Evolutionary conservation across 2,888 invertebrate genomes (phyloP), one percentile per base, ranked within the genome.

Genomic region (Lepidonotus clava): DNA sequence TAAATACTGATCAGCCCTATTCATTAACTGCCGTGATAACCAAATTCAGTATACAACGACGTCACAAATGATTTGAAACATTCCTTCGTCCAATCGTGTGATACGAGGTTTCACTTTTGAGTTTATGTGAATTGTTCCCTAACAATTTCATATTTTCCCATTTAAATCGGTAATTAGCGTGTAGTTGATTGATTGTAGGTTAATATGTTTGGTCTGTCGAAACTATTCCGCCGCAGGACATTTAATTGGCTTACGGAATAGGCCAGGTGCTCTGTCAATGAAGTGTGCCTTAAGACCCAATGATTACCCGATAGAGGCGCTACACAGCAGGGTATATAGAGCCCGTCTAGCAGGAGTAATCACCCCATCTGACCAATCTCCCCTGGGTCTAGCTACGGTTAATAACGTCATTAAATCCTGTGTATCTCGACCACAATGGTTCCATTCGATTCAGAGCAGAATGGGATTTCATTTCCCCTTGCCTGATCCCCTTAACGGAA

Each of bases 381-480:
- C 61, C 61, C 11, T 4, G 28, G 61, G 61, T 61, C 14, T 61
- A 21, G 8, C 18, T 8, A 5, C 36, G 38, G 34, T 71, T 71
- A 71, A 71, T 71, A 36, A 38, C 36, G 71, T 38, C 71, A 71
- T 71, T 71, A 71, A 71, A 71, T 36, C 71, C 71, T 36, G 11
- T 24, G 14, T 32, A 8, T 11, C 11, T 71, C 14, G 71, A n/a
- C 46, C 71, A 34, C 71, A 8, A 71, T 38, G 24, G n/a, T n/a
- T 71, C 11, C 36, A 71, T 71, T 21, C 38, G 38, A 38, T 71
- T 71, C 38, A 71, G n/a, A 71, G n/a, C n/a, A n/a, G n/a, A n/a
- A n/a, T n/a, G n/a, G 46, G 6, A 46, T 11, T 46, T 46, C 18
- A 6, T n/a, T n/a, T 46, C 18, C 46, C 46, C 6, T 11, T 46